These are phyloP conservation scores for Babyrousa celebensis DNA, from an alignment of 2,797 vertebrate genomes.

Conservation along the genomic window DNA sequence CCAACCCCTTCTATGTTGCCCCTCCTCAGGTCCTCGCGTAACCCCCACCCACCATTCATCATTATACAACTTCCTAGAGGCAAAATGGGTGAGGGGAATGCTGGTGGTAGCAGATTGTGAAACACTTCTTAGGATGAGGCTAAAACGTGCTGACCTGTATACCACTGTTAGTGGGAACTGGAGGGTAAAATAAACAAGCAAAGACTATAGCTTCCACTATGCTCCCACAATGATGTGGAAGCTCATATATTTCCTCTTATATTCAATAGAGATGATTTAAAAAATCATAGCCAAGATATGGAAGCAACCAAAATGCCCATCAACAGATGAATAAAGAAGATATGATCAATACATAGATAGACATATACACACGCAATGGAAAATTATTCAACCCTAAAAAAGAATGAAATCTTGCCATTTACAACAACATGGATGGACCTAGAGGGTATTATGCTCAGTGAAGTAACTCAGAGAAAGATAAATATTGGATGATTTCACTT, in stretches of 20 bases:
- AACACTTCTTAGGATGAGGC: conserved; percentile 6
- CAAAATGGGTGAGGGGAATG: neutral
- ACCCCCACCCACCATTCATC: neutral
- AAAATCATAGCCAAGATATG: neutral
- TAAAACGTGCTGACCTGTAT: neutral
- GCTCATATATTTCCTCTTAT: neutral
- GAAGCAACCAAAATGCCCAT: neutral
- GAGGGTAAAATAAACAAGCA: neutral
- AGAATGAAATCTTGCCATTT: neutral
- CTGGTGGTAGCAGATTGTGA: neutral
- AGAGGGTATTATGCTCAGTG: neutral
- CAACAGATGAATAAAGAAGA: neutral
- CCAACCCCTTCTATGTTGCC: neutral
- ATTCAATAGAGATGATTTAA: neutral
- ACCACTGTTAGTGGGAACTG: neutral
- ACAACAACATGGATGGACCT: neutral
- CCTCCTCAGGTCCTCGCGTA: neutral
- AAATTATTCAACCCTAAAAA: neutral
- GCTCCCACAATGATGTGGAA: neutral
- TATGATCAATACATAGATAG: neutral
- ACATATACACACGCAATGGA: neutral
- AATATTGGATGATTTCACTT: neutral
- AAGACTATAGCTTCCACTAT: neutral
- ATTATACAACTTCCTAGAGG: neutral
- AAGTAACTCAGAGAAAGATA: neutral